Percentiles rank a stretch among this genome's conserved stretches.
Conservation (phyloP, 2,797 vertebrate species). For the Myripristis jacobus region DNA sequence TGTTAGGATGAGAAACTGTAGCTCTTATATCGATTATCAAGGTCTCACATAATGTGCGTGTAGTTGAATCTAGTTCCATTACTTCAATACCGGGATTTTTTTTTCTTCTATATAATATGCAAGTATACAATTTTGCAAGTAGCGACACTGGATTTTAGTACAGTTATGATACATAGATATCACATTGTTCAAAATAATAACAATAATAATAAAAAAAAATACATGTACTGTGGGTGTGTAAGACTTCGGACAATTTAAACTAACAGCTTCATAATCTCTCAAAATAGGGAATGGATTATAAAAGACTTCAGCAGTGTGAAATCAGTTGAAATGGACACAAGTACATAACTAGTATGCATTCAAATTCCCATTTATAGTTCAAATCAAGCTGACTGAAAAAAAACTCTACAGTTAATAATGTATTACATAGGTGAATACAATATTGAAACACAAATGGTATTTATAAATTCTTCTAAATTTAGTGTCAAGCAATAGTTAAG, state of each 20-base stretch:
- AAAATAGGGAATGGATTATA: constrained; percentile 68
- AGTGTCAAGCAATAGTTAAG: constrained; percentile 52
- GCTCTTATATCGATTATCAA: constrained; percentile 47
- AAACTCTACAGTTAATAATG: constrained; percentile 19
- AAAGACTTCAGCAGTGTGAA: constrained; percentile 65
- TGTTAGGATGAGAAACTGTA: constrained; percentile 64
- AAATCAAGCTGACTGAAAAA: constrained; percentile 42
- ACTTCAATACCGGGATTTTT: constrained; percentile 46
- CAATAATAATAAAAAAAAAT: constrained; percentile 34
- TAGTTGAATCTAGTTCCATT: constrained; percentile 50
- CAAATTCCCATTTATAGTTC: constrained; percentile 17
- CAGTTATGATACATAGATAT: constrained; percentile 68
- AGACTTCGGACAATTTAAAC: constrained; percentile 37
- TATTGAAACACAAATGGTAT: constrained; percentile 52
- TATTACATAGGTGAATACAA: constrained; percentile 41
- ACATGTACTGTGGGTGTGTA: constrained; percentile 38
- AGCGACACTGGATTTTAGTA: constrained; percentile 71
- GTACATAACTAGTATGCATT: constrained; percentile 31
- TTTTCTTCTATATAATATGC: constrained; percentile 56
- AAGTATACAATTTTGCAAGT: constrained; percentile 65
- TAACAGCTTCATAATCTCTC: constrained; percentile 41
- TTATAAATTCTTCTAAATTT: constrained; percentile 54
- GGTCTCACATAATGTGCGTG: constrained; percentile 65
- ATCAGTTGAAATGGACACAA: constrained; percentile 51
- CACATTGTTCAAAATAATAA: constrained; percentile 48